phyloP scores from a whole-genome alignment of 2,888 invertebrate species.

The Cerastis leucographa region DNA sequence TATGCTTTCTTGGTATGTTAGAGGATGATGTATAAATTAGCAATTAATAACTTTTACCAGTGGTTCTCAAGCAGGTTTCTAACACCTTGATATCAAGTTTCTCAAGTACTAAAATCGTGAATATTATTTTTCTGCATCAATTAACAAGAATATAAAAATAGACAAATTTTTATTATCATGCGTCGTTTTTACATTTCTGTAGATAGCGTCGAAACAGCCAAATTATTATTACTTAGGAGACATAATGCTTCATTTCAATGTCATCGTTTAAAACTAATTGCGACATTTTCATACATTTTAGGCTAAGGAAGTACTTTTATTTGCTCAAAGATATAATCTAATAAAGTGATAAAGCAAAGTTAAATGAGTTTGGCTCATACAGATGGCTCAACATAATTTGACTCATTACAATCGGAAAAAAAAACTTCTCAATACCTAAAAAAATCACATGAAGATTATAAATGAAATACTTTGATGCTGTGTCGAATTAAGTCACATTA shows the following conservation, averaged over 20 bases:
- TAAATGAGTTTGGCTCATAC: constrained; percentile 4
- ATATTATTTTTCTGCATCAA: constrained; percentile 32
- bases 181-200: background rate
- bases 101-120: constrained; percentile 33
- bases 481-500: background rate
- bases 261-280: background rate
- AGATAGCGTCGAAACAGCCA: constrained; percentile 1
- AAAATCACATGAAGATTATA: no score
- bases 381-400: background rate
- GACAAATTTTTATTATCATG: constrained; percentile 8
- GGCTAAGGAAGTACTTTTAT: constrained; percentile 4
- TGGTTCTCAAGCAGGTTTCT: constrained; percentile 40
- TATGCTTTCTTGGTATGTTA: constrained; percentile 21
- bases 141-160: constrained; percentile 36
- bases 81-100: constrained; percentile 51
- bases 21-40: constrained; percentile 48
- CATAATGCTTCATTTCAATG: background rate
- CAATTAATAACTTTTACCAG: constrained; percentile 53
- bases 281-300: constrained; percentile 8
- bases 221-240: constrained; percentile 9
- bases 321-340: constrained; percentile 18
- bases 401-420: background rate
- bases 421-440: no score
- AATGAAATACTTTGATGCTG: background rate
- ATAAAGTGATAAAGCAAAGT: background rate